Evolutionary conservation across 2,888 invertebrate genomes (phyloP), one percentile per base, ranked within the genome.

Genomic region (Piscicola geometra): DNA sequence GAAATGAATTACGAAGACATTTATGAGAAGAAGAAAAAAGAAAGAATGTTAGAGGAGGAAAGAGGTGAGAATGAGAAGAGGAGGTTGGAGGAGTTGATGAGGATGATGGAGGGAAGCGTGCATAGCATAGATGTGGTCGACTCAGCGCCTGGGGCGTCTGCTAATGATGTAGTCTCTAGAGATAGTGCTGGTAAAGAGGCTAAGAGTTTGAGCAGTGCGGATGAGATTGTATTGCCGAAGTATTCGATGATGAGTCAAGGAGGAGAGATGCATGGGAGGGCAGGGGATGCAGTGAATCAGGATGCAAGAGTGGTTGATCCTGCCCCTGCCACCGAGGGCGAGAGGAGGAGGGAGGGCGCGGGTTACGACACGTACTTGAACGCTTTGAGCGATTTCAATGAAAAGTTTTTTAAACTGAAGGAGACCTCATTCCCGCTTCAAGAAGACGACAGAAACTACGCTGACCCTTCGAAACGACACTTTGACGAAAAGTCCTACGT

Each of bases 41-140:
- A 76, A 32, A 72, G 76, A 56, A 9, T 76, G 52, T 33, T 50
- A 30, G 76, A 76, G 33, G 67, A 76, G 28, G 52, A 73, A 56
- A 36, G 71, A 32, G 73, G 64, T 0, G 28, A 60, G 35, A 66
- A 52, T n/a, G 76, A 76, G 36, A 33, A 47, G 30, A 66, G 35
- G 68, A 30, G 76, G 12, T 68, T 76, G 25, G 76, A 76, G 2
- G 76, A 72, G 33, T 36, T 76, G 52, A 30, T 64, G 30, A 73
- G 47, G 30, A 36, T 76, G 69, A 73, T 56, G 52, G 56, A n/a
- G 56, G 56, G 32, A 32, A 47, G 30, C 30, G 47, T n/a, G 41
- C 9, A 41, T n/a, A n/a, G n/a, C n/a, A n/a, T n/a, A n/a, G n/a
- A n/a, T n/a, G n/a, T n/a, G n/a, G n/a, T n/a, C n/a, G n/a, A n/a